Conservation (phyloP, 2,113 vertebrate species). For the Hoplias malabaricus region DNA sequence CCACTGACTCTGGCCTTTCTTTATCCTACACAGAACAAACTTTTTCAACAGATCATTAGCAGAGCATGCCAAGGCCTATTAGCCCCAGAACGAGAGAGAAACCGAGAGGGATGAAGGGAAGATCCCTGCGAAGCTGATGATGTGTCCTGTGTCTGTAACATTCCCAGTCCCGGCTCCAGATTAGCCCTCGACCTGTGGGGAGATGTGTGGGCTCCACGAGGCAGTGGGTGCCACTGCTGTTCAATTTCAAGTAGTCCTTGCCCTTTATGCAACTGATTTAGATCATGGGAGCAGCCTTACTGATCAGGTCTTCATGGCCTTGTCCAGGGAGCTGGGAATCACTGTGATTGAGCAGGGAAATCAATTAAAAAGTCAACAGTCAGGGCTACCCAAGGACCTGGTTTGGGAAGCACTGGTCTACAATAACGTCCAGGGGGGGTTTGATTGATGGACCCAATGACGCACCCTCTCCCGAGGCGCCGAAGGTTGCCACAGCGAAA, state of each 20-base stretch:
- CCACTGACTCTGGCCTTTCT: slow-evolving; percentile 56
- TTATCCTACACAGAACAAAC: slow-evolving; percentile 52
- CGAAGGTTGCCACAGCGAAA: slow-evolving; percentile 33
- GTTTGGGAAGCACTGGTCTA: background rate
- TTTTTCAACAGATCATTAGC: slow-evolving; percentile 53
- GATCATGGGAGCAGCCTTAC: background rate
- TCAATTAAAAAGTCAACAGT: background rate
- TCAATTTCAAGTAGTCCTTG: background rate
- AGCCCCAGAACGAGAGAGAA: slow-evolving; percentile 46
- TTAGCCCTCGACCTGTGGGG: too few relatives aligned
- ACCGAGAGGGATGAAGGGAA: slow-evolving; percentile 7
- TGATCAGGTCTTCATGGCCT: background rate
- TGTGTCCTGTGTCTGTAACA: slow-evolving; percentile 39
- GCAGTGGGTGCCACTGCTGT: background rate
- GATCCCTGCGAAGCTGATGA: slow-evolving; percentile 25
- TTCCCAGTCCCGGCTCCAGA: too few relatives aligned
- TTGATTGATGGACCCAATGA: slow-evolving; percentile 43
- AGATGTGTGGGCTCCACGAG: background rate
- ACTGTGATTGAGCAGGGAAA: background rate
- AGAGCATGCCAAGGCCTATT: slow-evolving; percentile 50
- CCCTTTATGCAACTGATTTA: background rate
- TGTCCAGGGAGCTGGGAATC: background rate
- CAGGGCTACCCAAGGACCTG: background rate
- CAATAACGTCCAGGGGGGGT: slow-evolving; percentile 16
- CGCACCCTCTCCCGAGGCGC: slow-evolving; percentile 21